Conservation (phyloP, 2,888 invertebrate genomes). For the Lepidocyrtinus sp. region DNA sequence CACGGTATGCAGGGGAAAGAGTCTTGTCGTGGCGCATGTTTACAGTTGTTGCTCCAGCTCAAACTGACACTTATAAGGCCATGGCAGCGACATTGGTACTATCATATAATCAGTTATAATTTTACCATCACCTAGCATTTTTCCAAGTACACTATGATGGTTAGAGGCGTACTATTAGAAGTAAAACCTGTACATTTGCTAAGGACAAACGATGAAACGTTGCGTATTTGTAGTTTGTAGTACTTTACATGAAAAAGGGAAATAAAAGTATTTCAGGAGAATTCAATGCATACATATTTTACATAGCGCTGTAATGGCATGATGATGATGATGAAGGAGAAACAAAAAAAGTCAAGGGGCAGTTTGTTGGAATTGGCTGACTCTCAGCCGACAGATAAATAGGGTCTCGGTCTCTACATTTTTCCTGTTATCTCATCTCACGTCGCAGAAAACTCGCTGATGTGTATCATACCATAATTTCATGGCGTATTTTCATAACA, state of each 20-base stretch:
- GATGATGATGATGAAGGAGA: background rate
- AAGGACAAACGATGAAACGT: too few relatives aligned
- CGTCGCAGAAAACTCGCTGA: background rate
- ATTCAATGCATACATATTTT: background rate
- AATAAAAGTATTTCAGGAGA: background rate
- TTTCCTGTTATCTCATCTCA: background rate
- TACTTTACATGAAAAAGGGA: background rate
- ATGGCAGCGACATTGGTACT: background rate
- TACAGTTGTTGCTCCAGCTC: background rate
- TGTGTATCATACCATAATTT: too few relatives aligned
- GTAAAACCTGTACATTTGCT: too few relatives aligned
- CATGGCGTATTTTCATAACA: too few relatives aligned
- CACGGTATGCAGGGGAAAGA: background rate
- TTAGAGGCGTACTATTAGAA: too few relatives aligned
- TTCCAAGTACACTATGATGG: too few relatives aligned
- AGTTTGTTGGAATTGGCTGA: background rate
- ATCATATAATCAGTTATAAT: background rate
- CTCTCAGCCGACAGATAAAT: too few relatives aligned
- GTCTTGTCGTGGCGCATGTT: background rate
- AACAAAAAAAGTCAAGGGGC: background rate
- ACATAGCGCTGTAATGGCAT: background rate
- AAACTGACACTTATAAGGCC: too few relatives aligned
- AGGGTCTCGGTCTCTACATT: too few relatives aligned
- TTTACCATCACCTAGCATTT: too few relatives aligned
- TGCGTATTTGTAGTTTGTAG: conserved; percentile 12